Conservation (phyloP, 2,797 vertebrate genomes). For the Centropyge bicolor region DNA sequence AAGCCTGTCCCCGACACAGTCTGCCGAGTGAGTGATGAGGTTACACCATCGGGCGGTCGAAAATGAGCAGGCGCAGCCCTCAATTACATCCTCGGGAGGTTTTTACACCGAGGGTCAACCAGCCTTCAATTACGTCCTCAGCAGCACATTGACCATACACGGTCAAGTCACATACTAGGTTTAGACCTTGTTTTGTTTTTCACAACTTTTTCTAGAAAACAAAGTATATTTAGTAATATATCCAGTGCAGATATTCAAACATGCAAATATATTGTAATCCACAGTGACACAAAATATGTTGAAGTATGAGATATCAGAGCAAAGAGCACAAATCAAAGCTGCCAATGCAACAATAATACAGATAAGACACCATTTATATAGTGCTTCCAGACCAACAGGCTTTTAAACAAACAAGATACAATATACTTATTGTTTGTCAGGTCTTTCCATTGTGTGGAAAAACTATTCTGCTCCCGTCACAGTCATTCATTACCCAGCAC, state of each 20-base stretch:
- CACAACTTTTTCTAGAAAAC: too few relatives aligned
- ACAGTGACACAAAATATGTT: neutral
- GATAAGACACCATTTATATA: neutral
- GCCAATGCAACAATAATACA: neutral
- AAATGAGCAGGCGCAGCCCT: neutral
- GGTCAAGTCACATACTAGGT: too few relatives aligned
- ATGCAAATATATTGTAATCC: neutral
- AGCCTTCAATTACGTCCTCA: too few relatives aligned
- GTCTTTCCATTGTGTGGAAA: neutral
- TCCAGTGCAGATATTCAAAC: neutral
- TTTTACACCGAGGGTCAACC: too few relatives aligned
- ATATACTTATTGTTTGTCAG: constrained; percentile 34
- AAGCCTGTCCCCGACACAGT: neutral
- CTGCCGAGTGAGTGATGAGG: neutral
- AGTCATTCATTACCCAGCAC: constrained; percentile 31
- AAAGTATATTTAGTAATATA: too few relatives aligned
- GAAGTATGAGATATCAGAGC: neutral
- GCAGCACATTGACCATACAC: too few relatives aligned
- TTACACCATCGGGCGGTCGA: neutral
- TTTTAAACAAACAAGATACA: constrained; percentile 24
- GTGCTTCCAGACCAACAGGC: neutral
- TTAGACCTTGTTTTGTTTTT: too few relatives aligned
- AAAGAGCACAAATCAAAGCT: neutral
- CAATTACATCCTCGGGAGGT: too few relatives aligned
- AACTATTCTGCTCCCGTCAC: constrained; percentile 17